Conservation (phyloP, 2,113 vertebrate species). For the Xenopus borealis region DNA sequence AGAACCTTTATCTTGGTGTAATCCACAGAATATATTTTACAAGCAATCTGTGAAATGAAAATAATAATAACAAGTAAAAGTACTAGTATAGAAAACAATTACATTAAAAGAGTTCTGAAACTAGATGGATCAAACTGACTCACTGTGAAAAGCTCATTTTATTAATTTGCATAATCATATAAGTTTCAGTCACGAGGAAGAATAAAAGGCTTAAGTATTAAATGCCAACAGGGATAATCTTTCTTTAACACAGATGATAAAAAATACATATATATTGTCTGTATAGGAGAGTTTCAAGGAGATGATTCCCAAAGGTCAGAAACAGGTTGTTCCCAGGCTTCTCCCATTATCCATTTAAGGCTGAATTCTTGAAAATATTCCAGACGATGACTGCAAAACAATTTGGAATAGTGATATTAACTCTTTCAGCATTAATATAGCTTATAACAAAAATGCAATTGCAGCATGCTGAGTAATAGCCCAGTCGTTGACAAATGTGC, state of each 20-base stretch:
- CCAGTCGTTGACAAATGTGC: too few relatives aligned
- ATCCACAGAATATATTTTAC: constrained; percentile 1
- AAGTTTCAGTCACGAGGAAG: constrained; percentile 4
- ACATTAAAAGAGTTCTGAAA: constrained; percentile 14
- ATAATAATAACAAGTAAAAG: constrained; percentile 1
- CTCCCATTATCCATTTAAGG: constrained; percentile 70
- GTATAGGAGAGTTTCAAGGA: constrained; percentile 1
- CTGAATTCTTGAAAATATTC: constrained; percentile 69
- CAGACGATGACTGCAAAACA: constrained; percentile 54
- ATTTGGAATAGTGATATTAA: too few relatives aligned
- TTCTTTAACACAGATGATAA: not conserved
- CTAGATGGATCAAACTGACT: constrained; percentile 16
- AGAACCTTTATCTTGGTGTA: not conserved
- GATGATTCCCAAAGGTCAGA: constrained; percentile 59
- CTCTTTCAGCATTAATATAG: too few relatives aligned
- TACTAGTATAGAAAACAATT: constrained; percentile 17
- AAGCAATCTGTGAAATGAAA: constrained; percentile 2
- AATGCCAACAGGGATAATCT: constrained; percentile 9
- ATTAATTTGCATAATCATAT: constrained; percentile 25
- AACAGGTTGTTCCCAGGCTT: constrained; percentile 63
- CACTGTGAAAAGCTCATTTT: constrained; percentile 23
- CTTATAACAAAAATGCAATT: too few relatives aligned
- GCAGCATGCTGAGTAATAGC: too few relatives aligned
- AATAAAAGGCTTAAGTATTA: constrained; percentile 17
- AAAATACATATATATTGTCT: not conserved